Evolutionary conservation across 30 jellyfish, hydroid and myxozoan species (phyloP).

Genomic region (Cassiopea andromeda): DNA sequence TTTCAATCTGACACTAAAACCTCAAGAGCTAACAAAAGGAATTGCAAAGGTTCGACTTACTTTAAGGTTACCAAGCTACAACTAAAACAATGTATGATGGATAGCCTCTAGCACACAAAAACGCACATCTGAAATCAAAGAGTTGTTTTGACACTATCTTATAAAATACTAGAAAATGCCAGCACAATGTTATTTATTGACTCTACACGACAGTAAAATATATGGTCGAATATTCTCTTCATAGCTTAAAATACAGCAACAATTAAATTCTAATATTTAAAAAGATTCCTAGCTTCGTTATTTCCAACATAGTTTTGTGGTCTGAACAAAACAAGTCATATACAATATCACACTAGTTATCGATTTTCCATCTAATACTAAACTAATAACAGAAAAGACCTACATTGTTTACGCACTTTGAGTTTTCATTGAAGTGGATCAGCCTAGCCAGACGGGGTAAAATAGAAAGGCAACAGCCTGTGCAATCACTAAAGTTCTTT

Average conservation of each 20-base stretch:
- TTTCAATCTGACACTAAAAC: neutral
- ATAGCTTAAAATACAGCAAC: neutral
- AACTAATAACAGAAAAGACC: neutral
- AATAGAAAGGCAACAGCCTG: too few relatives aligned
- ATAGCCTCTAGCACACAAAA: too few relatives aligned
- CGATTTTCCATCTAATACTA: neutral
- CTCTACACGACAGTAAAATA: neutral
- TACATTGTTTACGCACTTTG: too few relatives aligned
- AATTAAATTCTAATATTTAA: neutral
- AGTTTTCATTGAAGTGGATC: too few relatives aligned
- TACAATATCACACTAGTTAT: neutral
- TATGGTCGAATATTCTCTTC: neutral
- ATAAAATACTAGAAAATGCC: neutral
- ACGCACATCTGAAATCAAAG: neutral
- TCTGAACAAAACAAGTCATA: neutral
- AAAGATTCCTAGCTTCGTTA: neutral
- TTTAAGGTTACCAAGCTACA: too few relatives aligned
- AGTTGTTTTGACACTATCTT: neutral
- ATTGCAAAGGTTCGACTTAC: neutral
- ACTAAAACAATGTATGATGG: too few relatives aligned
- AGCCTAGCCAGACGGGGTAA: too few relatives aligned
- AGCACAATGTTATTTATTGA: neutral
- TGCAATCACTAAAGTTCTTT: too few relatives aligned
- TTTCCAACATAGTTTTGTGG: neutral
- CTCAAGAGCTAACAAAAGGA: neutral